Base-by-base conservation (phyloP, 1,140 invertebrate genomes). In the Megathymus violae region DNA sequence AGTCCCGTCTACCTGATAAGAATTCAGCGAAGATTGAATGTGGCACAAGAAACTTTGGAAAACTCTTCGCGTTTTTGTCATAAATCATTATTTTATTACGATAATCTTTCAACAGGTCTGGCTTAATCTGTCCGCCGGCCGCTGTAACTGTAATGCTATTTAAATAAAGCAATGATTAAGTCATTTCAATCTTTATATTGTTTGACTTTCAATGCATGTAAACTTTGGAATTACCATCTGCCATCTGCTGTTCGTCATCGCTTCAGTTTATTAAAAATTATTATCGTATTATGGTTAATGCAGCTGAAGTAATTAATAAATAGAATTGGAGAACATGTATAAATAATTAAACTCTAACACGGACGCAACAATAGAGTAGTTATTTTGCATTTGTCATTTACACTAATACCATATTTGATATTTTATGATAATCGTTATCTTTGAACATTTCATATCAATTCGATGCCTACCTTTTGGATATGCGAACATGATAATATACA, bases 1-100 rank as follows among this genome's bases (percentile, higher is more conserved):
- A 75, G 71, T 46, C 69, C 67, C 78, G 64, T 80, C 73, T 82
- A 82, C 80, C 81, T 80, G 76, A 78, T 79, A 82, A 81, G 76
- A 71, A 59, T 47, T 59, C 67, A 54, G 71, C 71, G 75, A 77
- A 80, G 69, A 82, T 86, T 76, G 71, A 77, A 79, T 76, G 70
- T 76, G 75, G 74, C 70, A 82, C 70, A 72, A 67, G 62, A 62
- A 81, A 86, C 69, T 80, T 80, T 17, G 36, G 25, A 59, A 59
- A 64, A 65, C 34, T 60, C 48, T n/a, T 61, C 44, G 43, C 44
- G 43, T 60, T 31, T 59, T 60, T 38, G 56, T 60, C 44, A 27
- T 48, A 60, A 60, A 60, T 60, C 43, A 60, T 60, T 38, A 60
- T 47, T 60, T 60, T 60, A 48, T 47, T 60, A 60, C 31, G 31